Evolutionary conservation across 2,113 vertebrate genomes (phyloP).

Genomic region (Oenanthe oenanthe): DNA sequence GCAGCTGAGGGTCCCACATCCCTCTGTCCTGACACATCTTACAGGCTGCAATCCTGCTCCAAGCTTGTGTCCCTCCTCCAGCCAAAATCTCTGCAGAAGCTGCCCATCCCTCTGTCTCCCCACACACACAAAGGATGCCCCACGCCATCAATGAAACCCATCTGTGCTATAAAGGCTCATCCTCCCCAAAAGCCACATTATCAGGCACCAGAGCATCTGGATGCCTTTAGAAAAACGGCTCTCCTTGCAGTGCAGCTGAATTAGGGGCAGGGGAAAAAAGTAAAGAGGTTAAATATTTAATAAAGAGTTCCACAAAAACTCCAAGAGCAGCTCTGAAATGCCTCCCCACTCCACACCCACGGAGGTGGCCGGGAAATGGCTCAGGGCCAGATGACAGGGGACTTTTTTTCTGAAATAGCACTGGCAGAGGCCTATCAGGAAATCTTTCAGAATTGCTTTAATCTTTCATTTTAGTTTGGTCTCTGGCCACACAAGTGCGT

Average conservation of each 20-base stretch:
- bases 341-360: conserved; percentile 29
- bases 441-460: conserved; percentile 75
- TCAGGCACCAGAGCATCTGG: not conserved
- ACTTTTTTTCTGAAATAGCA: conserved; percentile 57
- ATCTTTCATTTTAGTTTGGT: conserved; percentile 75
- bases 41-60: not conserved
- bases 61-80: not conserved
- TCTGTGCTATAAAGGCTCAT: not conserved
- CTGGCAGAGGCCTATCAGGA: conserved; percentile 65
- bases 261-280: not conserved
- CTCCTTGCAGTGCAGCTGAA: not conserved
- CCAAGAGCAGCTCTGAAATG: conserved; percentile 50
- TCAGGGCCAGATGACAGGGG: conserved; percentile 48
- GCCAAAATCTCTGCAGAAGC: not conserved
- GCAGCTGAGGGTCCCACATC: not conserved
- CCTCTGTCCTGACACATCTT: not conserved
- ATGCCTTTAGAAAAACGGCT: conserved; percentile 39
- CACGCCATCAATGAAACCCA: not conserved
- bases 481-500: conserved; percentile 65
- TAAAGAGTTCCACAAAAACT: conserved; percentile 43
- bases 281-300: conserved; percentile 76
- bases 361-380: conserved; percentile 49
- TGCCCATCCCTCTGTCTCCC: not conserved
- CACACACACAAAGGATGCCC: not conserved
- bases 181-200: not conserved